Evolutionary conservation across 1,140 invertebrate species (phyloP).

Genomic region (Zelostemma sp.): DNA sequence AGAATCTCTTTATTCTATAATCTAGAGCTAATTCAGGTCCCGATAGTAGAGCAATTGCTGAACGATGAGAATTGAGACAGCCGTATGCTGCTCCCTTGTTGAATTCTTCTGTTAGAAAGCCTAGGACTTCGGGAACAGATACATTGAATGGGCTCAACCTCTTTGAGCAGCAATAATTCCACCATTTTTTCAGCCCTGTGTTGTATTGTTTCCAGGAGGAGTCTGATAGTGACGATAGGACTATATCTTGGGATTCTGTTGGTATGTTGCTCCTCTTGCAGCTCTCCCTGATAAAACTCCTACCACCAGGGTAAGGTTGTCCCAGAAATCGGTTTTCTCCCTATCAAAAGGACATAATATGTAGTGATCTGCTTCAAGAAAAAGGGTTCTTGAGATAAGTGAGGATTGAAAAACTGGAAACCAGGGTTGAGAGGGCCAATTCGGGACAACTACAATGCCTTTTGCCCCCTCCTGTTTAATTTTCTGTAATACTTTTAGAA

Average conservation of each 20-base stretch:
- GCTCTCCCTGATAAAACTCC: conserved; percentile 40
- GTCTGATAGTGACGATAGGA: conserved; percentile 40
- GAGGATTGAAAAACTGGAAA: conserved; percentile 15
- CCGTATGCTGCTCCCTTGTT: conserved; percentile 23
- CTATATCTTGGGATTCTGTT: conserved; percentile 25
- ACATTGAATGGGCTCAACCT: background rate
- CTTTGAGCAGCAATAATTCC: conserved; percentile 17
- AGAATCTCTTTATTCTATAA: conserved; percentile 35
- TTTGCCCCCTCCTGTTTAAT: conserved; percentile 15
- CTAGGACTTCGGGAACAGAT: conserved; percentile 18
- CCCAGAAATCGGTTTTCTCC: conserved; percentile 14
- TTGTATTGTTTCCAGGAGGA: conserved; percentile 38
- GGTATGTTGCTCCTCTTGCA: conserved; percentile 27
- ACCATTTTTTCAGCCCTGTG: conserved; percentile 21
- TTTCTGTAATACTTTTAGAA: conserved; percentile 25
- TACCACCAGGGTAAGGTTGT: conserved; percentile 31
- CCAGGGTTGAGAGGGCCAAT: conserved; percentile 21
- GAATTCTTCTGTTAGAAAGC: conserved; percentile 26
- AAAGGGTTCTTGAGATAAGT: background rate
- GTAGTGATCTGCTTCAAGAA: conserved; percentile 16
- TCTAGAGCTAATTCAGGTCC: conserved; percentile 20
- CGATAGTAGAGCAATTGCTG: conserved; percentile 9
- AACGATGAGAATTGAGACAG: conserved; percentile 26
- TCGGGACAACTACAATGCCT: background rate
- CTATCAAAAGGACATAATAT: conserved; percentile 31